These are phyloP conservation scores for Pseudopleuronectes americanus DNA, from an alignment of 2,797 vertebrate genomes.

Conservation along the genomic window DNA sequence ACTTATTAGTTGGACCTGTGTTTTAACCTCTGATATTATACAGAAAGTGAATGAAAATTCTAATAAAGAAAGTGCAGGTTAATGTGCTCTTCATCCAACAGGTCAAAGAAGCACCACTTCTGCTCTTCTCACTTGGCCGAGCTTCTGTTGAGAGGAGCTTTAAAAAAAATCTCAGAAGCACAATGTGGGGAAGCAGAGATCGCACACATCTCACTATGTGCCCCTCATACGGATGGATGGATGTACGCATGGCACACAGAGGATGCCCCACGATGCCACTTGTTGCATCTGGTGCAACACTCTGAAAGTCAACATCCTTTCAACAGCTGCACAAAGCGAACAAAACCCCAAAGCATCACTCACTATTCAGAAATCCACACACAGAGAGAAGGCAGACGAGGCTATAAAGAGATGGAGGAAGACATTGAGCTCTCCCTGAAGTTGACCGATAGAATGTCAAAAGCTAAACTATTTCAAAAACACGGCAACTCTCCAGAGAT, in stretches of 20 bases:
- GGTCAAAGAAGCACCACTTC: slow-evolving; percentile 35
- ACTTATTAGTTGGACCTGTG: slow-evolving; percentile 27
- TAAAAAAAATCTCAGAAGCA: slow-evolving; percentile 34
- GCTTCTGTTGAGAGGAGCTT: slow-evolving; percentile 29
- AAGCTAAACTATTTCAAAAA: slow-evolving; percentile 28
- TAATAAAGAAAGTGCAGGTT: slow-evolving; percentile 47
- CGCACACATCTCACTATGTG: slow-evolving; percentile 19
- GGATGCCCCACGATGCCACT: slow-evolving; percentile 35
- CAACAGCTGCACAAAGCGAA: slow-evolving; percentile 17
- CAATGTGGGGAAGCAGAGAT: slow-evolving; percentile 26
- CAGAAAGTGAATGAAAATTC: slow-evolving; percentile 58
- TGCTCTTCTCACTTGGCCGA: slow-evolving; percentile 41
- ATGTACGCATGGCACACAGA: slow-evolving; percentile 41
- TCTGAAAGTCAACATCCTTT: slow-evolving; percentile 18
- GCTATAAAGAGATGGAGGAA: slow-evolving; percentile 25
- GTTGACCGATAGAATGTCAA: slow-evolving; percentile 8
- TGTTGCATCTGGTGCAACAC: slow-evolving; percentile 29
- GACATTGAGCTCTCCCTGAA: slow-evolving; percentile 8
- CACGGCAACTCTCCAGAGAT: slow-evolving; percentile 29
- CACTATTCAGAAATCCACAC: neutral
- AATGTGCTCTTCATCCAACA: slow-evolving; percentile 49
- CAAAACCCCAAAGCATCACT: neutral
- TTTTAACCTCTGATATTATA: slow-evolving; percentile 56
- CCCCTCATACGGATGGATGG: slow-evolving; percentile 34
- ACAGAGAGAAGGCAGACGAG: neutral